A percentile compares a stretch with the other conserved stretches of the same genome.
Conservation (phyloP, 2,113 vertebrate genomes). For the Pomatorhinus ruficollis region DNA sequence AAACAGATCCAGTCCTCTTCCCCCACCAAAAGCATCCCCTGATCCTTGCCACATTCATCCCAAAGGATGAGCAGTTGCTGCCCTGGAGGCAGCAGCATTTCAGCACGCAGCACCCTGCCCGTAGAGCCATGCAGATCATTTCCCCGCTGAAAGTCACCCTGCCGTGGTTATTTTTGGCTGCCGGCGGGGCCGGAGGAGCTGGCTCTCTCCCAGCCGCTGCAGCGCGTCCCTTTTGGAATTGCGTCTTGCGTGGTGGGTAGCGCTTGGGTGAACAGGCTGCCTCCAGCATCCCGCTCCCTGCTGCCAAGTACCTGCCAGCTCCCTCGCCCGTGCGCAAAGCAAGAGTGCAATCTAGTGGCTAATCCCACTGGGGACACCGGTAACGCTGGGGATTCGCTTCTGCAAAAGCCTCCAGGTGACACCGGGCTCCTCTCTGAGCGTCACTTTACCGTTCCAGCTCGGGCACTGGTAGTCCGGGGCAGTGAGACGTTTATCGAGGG, state of each 20-base stretch:
- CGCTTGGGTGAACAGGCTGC: neutral
- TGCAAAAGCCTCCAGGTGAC: neutral
- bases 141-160: neutral
- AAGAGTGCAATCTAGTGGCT: constrained; percentile 56
- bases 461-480: neutral
- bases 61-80: neutral
- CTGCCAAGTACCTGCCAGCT: constrained; percentile 24
- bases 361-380: neutral
- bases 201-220: constrained; percentile 2
- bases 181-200: neutral
- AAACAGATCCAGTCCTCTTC: neutral
- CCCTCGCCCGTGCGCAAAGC: neutral
- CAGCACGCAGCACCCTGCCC: neutral
- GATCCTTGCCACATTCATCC: neutral
- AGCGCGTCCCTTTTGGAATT: neutral
- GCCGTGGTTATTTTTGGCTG: constrained; percentile 9
- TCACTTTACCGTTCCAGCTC: neutral
- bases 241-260: neutral
- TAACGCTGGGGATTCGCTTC: neutral
- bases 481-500: neutral
- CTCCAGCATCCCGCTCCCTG: neutral
- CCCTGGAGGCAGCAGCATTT: neutral
- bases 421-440: neutral
- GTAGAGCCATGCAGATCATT: neutral
- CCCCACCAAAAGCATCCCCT: neutral